A percentile compares a stretch with the other conserved stretches of the same genome.
Conservation (phyloP, 2,113 vertebrate genomes). For the Heterotilapia buettikoferi region DNA sequence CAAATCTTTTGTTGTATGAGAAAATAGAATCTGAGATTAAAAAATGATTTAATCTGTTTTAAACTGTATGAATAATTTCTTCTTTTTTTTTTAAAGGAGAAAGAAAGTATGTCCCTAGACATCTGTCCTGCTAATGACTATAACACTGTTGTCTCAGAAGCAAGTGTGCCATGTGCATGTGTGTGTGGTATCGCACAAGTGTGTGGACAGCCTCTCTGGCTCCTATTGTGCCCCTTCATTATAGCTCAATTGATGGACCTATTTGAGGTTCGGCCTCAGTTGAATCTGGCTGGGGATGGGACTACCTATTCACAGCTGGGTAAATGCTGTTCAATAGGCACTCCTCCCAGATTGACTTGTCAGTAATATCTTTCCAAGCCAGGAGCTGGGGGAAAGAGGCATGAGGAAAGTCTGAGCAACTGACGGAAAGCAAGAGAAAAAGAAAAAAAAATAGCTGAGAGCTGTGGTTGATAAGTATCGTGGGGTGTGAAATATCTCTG, state of each 20-base stretch:
- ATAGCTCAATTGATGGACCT: constrained; percentile 50
- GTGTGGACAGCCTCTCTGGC: constrained; percentile 27
- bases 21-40: neutral
- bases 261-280: constrained; percentile 45
- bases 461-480: constrained; percentile 26
- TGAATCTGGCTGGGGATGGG: constrained; percentile 35
- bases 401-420: constrained; percentile 4
- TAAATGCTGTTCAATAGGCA: constrained; percentile 57
- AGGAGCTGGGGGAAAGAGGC: neutral
- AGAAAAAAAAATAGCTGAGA: constrained; percentile 12
- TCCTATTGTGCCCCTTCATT: constrained; percentile 46
- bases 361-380: constrained; percentile 44
- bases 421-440: neutral
- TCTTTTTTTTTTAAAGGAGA: neutral
- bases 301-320: constrained; percentile 49
- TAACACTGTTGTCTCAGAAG: constrained; percentile 7
- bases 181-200: neutral
- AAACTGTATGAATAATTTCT: neutral
- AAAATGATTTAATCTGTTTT: neutral
- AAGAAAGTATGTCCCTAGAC: neutral
- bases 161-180: neutral
- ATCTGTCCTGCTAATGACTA: constrained; percentile 12
- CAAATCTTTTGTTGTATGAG: neutral
- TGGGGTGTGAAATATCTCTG: constrained; percentile 19
- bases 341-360: constrained; percentile 55